Evolutionary conservation across 2,888 invertebrate species (phyloP), one percentile per base, ranked within the genome.

Genomic region (Rhamphomyia laevipes): DNA sequence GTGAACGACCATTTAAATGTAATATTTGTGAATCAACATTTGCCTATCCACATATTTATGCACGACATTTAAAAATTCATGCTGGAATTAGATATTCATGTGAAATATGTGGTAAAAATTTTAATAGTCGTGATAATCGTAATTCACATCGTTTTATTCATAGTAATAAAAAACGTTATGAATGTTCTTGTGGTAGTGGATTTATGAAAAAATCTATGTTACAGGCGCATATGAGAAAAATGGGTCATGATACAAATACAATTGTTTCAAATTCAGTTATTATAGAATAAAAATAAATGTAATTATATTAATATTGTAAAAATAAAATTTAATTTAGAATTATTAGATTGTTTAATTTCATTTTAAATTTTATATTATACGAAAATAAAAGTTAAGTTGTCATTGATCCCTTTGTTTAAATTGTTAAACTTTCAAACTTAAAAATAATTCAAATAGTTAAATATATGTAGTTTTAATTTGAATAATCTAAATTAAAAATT

Each of bases 81-180:
- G 83, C 82, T 15, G 86, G 86, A 1, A 81, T 82, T 51, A 82
- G 85, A 52, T 88, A 77, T 57, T 69, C 75, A 1, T 88, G 88
- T 54, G 82, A 84, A 73, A 83, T 88, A 15, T 90, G 90, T 66
- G 86, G 85, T 46, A 89, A 88, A 65, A 77, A 83, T 45, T 90
- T 90, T 71, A 86, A 83, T 63, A 85, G 86, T 11, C 76, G 86
- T 51, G 89, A 89, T 70, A 90, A 89, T 63, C 75, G 88, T 51
- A 88, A 89, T 71, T 84, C 85, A 12, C 89, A 89, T 65, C 76
- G 86, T 31, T 89, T 87, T 67, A 82, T 86, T 43, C 90, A 90
- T 69, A 86, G 85, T 60, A 84, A 87, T 64, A 86, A 87, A 64
- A 90, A 89, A 59, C 89, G 88, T 0, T 90, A 87, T 67, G 87